These are phyloP conservation scores for Colletes latitarsis DNA, from an alignment of 1,140 invertebrate species.

Conservation along the genomic window DNA sequence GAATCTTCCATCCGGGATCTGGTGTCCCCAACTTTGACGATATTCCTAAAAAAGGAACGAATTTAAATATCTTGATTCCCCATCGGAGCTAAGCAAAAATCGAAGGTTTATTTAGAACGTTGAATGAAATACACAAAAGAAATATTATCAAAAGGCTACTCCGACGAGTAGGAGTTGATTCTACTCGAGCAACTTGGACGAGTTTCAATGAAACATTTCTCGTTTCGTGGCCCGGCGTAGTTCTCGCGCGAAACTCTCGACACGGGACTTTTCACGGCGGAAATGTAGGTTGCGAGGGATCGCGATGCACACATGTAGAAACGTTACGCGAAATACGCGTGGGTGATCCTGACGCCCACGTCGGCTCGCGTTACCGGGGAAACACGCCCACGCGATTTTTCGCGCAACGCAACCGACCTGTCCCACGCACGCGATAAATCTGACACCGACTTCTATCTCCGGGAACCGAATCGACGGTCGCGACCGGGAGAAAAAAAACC, in stretches of 20 bases:
- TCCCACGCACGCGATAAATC: conserved; percentile 30
- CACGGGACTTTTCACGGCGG: background rate
- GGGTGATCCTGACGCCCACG: conserved; percentile 13
- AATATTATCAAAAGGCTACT: no score
- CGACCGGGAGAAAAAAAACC: background rate
- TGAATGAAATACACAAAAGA: no score
- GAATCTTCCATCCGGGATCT: no score
- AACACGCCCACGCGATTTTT: conserved; percentile 24
- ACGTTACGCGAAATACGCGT: background rate
- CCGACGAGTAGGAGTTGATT: no score
- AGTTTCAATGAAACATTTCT: background rate
- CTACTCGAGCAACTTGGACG: background rate
- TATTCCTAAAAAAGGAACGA: no score
- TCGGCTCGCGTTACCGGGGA: conserved; percentile 7
- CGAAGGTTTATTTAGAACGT: no score
- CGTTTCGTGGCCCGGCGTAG: background rate
- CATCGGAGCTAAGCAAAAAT: no score
- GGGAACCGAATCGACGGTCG: background rate
- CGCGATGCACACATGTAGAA: no score
- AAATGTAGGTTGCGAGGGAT: conserved; percentile 1
- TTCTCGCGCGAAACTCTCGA: background rate
- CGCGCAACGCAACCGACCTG: background rate
- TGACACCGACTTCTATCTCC: background rate
- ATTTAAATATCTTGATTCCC: no score
- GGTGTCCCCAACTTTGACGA: no score